These are phyloP conservation scores for Ridgeia piscesae DNA, from an alignment of 1,140 invertebrate genomes.

Conservation along the genomic window DNA sequence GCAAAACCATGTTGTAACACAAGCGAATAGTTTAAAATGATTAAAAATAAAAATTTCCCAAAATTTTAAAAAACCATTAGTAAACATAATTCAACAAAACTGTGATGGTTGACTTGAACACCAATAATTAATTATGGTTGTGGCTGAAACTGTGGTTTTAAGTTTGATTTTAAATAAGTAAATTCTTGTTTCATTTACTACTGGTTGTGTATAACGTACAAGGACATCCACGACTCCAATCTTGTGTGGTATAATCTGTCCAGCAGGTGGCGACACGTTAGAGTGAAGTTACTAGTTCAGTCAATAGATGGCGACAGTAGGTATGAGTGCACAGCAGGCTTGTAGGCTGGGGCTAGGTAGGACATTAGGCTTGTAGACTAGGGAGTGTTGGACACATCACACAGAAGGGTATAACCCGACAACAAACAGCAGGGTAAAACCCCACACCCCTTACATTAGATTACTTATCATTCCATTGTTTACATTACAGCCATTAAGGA, in stretches of 20 bases:
- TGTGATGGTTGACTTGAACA: background rate
- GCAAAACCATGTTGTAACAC: too few species aligned
- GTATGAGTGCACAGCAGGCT: too few species aligned
- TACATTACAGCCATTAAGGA: too few species aligned
- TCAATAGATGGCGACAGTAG: too few species aligned
- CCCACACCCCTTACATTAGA: too few species aligned
- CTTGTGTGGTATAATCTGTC: background rate
- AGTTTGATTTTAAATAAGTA: conserved; percentile 5
- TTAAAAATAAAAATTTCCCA: background rate
- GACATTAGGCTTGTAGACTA: too few species aligned
- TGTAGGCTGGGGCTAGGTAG: too few species aligned
- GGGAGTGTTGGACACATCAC: conserved; percentile 20
- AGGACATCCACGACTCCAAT: background rate
- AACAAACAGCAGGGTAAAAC: too few species aligned
- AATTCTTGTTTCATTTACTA: background rate
- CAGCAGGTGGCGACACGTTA: background rate
- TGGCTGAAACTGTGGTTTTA: background rate
- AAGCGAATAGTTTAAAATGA: too few species aligned
- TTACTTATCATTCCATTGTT: too few species aligned
- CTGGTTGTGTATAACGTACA: background rate
- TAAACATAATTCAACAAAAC: background rate
- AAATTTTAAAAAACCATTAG: background rate
- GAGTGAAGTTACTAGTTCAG: background rate
- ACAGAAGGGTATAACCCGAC: too few species aligned
- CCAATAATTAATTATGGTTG: background rate